Evolutionary conservation across 2,888 invertebrate species (phyloP).

Genomic region (Protonemura montana): DNA sequence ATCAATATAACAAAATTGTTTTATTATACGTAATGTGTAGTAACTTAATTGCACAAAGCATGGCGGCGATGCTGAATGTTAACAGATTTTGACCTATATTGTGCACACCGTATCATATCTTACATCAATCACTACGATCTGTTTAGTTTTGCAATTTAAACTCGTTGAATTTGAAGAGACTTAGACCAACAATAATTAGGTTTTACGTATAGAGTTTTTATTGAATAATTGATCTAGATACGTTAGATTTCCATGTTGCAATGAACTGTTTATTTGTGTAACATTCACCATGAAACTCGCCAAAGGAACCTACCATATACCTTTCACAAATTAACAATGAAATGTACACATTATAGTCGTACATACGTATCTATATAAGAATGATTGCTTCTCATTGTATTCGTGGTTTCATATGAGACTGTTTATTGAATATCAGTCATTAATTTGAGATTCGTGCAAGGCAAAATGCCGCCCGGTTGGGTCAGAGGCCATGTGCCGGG

Average conservation of each 20-base stretch:
- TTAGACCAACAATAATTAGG: background rate
- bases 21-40: background rate
- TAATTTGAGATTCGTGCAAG: conserved; percentile 36
- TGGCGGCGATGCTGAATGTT: background rate
- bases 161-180: conserved; percentile 20
- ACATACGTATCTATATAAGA: conserved; percentile 12
- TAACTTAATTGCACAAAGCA: background rate
- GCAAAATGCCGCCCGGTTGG: background rate
- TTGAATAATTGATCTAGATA: conserved; percentile 32
- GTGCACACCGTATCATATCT: background rate
- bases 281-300: conserved; percentile 16
- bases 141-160: conserved; percentile 5
- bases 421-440: conserved; percentile 38
- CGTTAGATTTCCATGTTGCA: background rate
- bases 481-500: conserved; percentile 9
- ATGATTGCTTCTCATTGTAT: conserved; percentile 17
- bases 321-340: conserved; percentile 41
- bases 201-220: background rate
- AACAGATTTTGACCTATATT: background rate
- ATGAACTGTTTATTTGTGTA: background rate
- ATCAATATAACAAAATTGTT: conserved; percentile 7
- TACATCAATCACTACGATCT: background rate
- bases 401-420: conserved; percentile 28
- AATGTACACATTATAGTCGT: conserved; percentile 2
- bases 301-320: background rate